Evolutionary conservation across 2,113 vertebrate species (phyloP), one percentile per base, ranked within the genome.

Genomic region (Thalassoma bifasciatum): DNA sequence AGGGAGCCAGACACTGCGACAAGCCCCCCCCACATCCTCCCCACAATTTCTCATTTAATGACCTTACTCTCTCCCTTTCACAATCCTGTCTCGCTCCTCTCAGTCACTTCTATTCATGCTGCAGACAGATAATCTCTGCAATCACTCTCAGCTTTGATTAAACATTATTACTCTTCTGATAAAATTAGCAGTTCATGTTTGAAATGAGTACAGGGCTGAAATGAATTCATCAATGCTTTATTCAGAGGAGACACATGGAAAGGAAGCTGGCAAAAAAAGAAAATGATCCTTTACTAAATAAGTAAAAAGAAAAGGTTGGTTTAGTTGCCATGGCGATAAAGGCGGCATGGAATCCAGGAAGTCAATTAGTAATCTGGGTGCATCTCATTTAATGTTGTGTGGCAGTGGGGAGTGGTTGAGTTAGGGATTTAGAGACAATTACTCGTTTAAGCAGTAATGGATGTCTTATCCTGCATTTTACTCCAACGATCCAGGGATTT

Each of bases 341-440:
- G 64, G 86, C 81, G 77, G 86, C 62, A 36, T 81, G 91, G 93
- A 87, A 93, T 83, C 77, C 86, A 86, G 90, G 89, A 93, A 93
- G 92, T 94, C 92, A 94, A 94, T 94, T 92, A 91, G 89, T 86
- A 92, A 91, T 90, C 86, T 77, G 79, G 76, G 82, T 68, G 92
- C 86, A 93, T 92, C 90, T 94, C 90, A 93, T 94, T 92, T 92
- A 73, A 69, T 50, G 84, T 62, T 76, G 63, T 87, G 81, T 73
- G 60, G 68, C 76, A 73, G 77, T 30, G 57, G 38, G 40, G 66
- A 75, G 77, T 38, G 46, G 73, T 71, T 78, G 60, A 72, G 85
- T 77, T 76, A 50, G 36, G 75, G 82, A 86, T 89, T 89, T 80
- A 66, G 58, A 24, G 60, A 70, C 52, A 44, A 53, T 53, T 52